Evolutionary conservation across 2,888 invertebrate genomes (phyloP), one percentile per base, ranked within the genome.

Genomic region (Melipona beecheii): DNA sequence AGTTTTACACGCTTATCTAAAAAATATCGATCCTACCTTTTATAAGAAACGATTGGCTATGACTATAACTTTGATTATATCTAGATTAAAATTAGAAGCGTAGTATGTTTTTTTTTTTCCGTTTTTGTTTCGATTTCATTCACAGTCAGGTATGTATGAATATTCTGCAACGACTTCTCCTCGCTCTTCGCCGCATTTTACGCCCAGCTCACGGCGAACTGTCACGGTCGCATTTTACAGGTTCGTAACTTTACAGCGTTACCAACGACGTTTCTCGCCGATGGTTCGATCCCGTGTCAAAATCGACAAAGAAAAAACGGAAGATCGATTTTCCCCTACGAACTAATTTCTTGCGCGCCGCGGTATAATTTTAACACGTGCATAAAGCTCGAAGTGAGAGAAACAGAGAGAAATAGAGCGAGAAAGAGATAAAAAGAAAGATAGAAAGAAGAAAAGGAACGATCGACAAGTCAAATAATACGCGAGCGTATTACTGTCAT

Each of bases 61-160:
- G 91, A 90, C 92, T 93, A 92, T 90, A 89, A 91, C 91, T 92
- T 93, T 89, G 90, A 92, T 92, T 91, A 92, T 87, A 87, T 91
- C 91, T 93, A 93, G 85, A 90, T 93, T 93, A 93, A 93, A 89
- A 93, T 92, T 93, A 93, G 90, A 93, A 93, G 93, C 93, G 93
- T 93, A 93, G 90, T 92, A 91, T 90, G 90, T 92, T 91, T 88
- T 85, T 87, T 36, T 85, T 78, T 83, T 83, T 87, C 83, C 86
- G 83, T 86, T 54, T 85, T 78, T 81, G 83, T 87, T 84, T 86
- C 86, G 81, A 85, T 87, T 89, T 89, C 83, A 85, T 90, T 91
- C 90, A 91, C 89, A 92, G 91, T 92, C 90, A 90, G 85, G 85
- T 90, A 71, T 81, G 71, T 89, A 90, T 83, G 84, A 90, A 74